These are phyloP conservation scores for Artibeus lituratus DNA, from an alignment of 2,797 vertebrate genomes.

Conservation along the genomic window DNA sequence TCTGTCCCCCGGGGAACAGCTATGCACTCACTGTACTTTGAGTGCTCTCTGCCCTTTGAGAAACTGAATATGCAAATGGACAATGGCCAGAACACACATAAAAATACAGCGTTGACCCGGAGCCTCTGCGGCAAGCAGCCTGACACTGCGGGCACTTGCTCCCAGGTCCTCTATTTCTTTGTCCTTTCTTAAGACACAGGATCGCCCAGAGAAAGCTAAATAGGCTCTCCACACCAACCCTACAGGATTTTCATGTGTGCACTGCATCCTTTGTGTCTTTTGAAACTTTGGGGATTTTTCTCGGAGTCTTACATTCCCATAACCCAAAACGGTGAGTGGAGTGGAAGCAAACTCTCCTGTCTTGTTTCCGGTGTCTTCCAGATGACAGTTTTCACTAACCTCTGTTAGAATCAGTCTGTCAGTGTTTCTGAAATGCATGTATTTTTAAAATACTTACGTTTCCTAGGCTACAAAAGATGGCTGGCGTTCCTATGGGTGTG, in stretches of 20 bases:
- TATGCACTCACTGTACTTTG: fast-evolving
- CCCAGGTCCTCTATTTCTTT: neutral
- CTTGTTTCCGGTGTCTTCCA: neutral
- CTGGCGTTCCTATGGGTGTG: neutral
- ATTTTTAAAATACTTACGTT: neutral
- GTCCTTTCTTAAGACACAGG: neutral
- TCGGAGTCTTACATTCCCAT: neutral
- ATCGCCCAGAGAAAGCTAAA: neutral
- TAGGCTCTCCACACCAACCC: neutral
- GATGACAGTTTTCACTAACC: neutral
- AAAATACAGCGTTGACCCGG: neutral
- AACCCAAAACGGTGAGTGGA: neutral
- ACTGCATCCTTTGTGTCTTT: neutral
- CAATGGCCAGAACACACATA: fast-evolving
- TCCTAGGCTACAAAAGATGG: neutral
- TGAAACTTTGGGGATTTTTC: neutral
- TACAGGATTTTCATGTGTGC: neutral
- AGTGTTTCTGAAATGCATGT: neutral
- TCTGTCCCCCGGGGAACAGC: neutral
- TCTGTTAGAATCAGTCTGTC: neutral
- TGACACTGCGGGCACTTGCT: neutral
- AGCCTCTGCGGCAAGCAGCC: neutral
- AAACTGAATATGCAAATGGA: no score
- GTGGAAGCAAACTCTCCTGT: neutral
- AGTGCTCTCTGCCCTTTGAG: neutral